Evolutionary conservation across 2,797 vertebrate species (phyloP).

Genomic region (Enteromius paludinosus): DNA sequence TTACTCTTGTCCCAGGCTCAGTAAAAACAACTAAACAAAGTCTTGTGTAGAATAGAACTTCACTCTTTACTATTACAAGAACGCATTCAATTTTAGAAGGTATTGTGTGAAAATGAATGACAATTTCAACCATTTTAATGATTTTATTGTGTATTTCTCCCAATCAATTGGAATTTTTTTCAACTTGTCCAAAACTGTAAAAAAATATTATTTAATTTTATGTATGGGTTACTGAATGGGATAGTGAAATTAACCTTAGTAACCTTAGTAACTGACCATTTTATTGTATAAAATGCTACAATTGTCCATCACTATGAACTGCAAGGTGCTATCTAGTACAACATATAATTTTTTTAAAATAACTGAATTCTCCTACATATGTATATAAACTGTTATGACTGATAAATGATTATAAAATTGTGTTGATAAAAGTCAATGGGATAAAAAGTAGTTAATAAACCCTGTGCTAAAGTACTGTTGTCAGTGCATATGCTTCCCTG

Average conservation of each 20-base stretch:
- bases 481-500: neutral
- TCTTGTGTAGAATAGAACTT: too few species aligned
- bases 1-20: neutral
- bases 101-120: neutral
- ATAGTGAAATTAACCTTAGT: neutral
- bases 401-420: neutral
- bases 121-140: neutral
- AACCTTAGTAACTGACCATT: neutral
- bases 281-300: neutral
- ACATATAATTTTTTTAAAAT: neutral
- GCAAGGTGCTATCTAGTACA: neutral
- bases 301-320: neutral
- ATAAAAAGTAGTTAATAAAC: neutral
- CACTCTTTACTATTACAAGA: too few species aligned
- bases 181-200: neutral
- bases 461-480: neutral
- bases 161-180: neutral
- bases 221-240: neutral
- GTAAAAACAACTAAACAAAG: neutral
- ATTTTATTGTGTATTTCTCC: neutral
- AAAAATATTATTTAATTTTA: neutral
- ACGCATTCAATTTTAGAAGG: neutral
- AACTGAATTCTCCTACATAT: neutral
- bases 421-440: neutral
- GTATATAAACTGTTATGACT: neutral